Evolutionary conservation across 2,888 invertebrate species (phyloP).

Genomic region (Dascillus cervinus): DNA sequence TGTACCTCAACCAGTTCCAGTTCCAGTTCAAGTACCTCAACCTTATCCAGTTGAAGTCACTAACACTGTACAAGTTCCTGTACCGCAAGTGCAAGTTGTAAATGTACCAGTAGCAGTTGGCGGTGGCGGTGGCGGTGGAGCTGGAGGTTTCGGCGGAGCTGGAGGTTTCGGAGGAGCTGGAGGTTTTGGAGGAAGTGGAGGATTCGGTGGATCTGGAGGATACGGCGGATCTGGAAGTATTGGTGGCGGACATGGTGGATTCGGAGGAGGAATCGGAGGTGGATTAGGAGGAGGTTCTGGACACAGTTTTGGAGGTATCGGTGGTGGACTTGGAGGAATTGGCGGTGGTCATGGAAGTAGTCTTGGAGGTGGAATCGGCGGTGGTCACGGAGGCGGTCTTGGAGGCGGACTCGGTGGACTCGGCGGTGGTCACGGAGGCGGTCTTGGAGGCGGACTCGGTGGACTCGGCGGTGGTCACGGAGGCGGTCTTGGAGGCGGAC

Average conservation of each 20-base stretch:
- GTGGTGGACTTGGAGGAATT: constrained; percentile 3
- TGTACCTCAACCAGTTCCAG: too few species aligned
- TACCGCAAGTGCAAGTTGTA: too few species aligned
- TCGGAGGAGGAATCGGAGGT: neutral
- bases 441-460: neutral
- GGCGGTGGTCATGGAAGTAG: constrained; percentile 6
- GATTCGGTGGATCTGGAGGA: constrained; percentile 4
- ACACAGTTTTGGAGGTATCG: constrained; percentile 3
- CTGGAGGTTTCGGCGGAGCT: constrained; percentile 2
- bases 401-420: constrained; percentile 3
- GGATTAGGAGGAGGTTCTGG: constrained; percentile 2
- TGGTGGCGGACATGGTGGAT: constrained; percentile 8
- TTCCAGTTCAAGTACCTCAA: too few species aligned
- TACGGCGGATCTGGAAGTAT: constrained; percentile 10
- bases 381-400: constrained; percentile 1
- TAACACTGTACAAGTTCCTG: too few species aligned
- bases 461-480: constrained; percentile 27
- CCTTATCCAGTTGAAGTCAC: too few species aligned
- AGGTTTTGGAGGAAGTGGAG: constrained; percentile 2
- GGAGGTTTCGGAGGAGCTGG: constrained; percentile 1
- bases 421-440: constrained; percentile 1
- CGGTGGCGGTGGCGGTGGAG: constrained; percentile 3
- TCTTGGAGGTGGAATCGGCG: constrained; percentile 1
- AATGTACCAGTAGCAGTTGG: neutral
- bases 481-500: constrained; percentile 62